Evolutionary conservation across 2,113 vertebrate species (phyloP), one percentile per base, ranked within the genome.

Genomic region (Colossoma macropomum): DNA sequence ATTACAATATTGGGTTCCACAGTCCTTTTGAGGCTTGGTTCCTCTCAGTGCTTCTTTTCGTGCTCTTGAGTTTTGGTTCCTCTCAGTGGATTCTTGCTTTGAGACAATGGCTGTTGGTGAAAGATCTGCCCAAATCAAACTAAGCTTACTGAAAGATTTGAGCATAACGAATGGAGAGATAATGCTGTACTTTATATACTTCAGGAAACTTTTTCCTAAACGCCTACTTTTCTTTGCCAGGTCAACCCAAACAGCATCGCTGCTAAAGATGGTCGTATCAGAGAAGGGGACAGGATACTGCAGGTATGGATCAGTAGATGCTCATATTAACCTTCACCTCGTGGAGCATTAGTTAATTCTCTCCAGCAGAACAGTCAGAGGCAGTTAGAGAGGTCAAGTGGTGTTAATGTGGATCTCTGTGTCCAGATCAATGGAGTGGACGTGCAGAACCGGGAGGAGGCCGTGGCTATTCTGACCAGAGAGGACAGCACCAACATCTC

Each of bases 171-270:
- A 38, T 38, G 7, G 7, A 3, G 34, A 38, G 41, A 23, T 13
- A 17, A 27, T 30, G 48, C 27, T 75, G 6, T 41, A 54, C 25
- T 17, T 23, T 17, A 32, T 21, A 11, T 2, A 62, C 6, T 62
- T 62, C 15, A 11, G 28, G 12, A 28, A 25, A 65, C 3, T 15
- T 27, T 28, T 12, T 25, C 2, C 60, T 27, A 50, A 73, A 50
- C 27, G 15, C 72, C 54, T 41, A 13, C 41, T 45, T n/a, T 45
- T 52, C 6, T 28, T 48, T 19, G 75, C 45, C 38, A 96, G 96
- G 96, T 96, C 16, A 96, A 96, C 83, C 96, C 96, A 63, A 94
- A 96, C 83, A 95, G 96, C 89, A 96, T 96, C 4, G 96, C 96
- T 54, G 95, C 95, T 32, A 96, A 94, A 91, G 96, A 96, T 0